Percentiles rank a stretch among this genome's conserved stretches.
Conservation (phyloP, 1,140 invertebrate species). For the Drosophila tristis region DNA sequence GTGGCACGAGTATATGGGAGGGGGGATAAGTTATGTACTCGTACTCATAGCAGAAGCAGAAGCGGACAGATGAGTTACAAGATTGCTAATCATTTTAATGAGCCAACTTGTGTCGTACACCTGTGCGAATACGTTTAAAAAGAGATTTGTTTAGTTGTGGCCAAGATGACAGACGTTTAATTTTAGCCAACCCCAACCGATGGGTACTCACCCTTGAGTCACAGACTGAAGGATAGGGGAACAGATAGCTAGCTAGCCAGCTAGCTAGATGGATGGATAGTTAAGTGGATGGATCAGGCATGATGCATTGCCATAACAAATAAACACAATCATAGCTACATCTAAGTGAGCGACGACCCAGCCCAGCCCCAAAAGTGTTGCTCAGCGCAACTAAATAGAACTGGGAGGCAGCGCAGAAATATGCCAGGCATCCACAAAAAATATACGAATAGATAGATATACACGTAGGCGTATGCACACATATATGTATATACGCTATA, state of each 20-base stretch:
- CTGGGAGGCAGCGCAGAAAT: constrained; percentile 9
- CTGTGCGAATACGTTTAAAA: constrained; percentile 80
- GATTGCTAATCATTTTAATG: constrained; percentile 78
- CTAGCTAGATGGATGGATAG: constrained; percentile 36
- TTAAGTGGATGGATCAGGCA: constrained; percentile 34
- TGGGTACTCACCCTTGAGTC: constrained; percentile 28
- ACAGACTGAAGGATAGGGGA: constrained; percentile 7
- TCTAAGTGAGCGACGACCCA: background rate
- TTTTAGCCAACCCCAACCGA: constrained; percentile 50
- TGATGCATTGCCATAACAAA: constrained; percentile 47
- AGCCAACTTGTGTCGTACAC: constrained; percentile 75
- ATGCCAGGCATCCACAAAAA: constrained; percentile 17
- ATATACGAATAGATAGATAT: constrained; percentile 21
- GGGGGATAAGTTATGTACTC: background rate
- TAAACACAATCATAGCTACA: constrained; percentile 42
- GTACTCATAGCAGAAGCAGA: no score
- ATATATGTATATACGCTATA: constrained; percentile 6
- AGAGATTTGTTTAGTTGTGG: constrained; percentile 69
- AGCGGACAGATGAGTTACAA: constrained; percentile 30
- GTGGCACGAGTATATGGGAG: constrained; percentile 1
- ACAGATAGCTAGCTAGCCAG: constrained; percentile 34
- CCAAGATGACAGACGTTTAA: constrained; percentile 65
- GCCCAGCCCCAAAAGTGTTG: constrained; percentile 22
- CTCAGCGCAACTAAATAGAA: constrained; percentile 51
- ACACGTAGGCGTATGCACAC: constrained; percentile 5